phyloP scores from a whole-genome alignment of 2,113 vertebrate genomes.

The Phaethon lepturus region DNA sequence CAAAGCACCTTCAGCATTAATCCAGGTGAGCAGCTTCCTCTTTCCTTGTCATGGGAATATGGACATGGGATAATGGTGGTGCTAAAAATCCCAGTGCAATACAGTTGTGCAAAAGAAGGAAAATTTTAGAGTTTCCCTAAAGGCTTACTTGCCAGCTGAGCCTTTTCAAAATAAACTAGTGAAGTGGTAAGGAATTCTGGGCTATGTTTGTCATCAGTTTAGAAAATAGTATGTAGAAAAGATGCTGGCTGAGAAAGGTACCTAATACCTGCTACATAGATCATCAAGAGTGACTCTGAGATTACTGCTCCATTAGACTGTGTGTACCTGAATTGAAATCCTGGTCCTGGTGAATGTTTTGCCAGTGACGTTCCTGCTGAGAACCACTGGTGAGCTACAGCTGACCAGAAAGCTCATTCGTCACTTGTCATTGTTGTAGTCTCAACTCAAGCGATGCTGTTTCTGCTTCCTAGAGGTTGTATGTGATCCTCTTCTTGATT shows the following conservation, averaged over 20 bases:
- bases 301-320: not conserved
- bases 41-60: not conserved
- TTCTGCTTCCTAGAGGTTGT: slow-evolving; percentile 78
- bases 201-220: not conserved
- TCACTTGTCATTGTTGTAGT: not conserved
- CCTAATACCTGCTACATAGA: not conserved
- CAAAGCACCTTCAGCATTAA: slow-evolving; percentile 88
- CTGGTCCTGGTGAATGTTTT: not conserved
- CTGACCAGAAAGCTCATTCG: not conserved
- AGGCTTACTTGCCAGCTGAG: not conserved
- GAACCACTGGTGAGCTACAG: not conserved
- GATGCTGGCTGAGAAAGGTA: not conserved
- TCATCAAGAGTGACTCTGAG: not conserved
- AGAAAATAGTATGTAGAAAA: not conserved
- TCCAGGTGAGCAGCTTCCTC: slow-evolving; percentile 76
- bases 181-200: not conserved
- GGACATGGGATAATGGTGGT: not conserved
- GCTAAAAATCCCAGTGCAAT: not conserved
- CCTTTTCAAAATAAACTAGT: not conserved
- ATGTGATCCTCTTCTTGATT: slow-evolving; percentile 88
- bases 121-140: not conserved
- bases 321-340: not conserved
- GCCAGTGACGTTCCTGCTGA: not conserved
- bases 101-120: not conserved
- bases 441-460: not conserved